Evolutionary conservation across 2,888 invertebrate genomes (phyloP), one percentile per base, ranked within the genome.

Genomic region (Drosophila birchii): DNA sequence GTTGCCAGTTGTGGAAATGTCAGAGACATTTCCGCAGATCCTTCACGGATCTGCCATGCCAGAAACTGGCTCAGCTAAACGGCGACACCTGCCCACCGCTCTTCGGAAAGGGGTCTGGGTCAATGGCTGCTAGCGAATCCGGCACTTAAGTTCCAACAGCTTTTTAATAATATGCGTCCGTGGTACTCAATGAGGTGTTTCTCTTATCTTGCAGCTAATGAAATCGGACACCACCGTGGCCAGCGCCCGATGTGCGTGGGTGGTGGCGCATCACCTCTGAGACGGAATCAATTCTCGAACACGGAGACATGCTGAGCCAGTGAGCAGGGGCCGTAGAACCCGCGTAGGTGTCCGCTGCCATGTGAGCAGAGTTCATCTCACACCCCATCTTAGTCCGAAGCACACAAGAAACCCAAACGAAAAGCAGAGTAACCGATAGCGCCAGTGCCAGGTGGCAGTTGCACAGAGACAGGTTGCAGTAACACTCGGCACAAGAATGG

Each of bases 171-270:
- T 36, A 41, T 29, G 39, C 36, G 18, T 26, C 55, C 44, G 18
- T 41, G 51, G 51, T 43, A 57, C 45, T 59, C 20, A 71, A 38
- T 43, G 38, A 41, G 45, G 61, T 78, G 61, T 76, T 44, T 78
- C 26, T 77, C 68, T 63, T 82, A 61, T 88, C 62, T 83, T 88
- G 73, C 90, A 87, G 87, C 76, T 84, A 77, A 81, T 87, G 76
- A 78, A 81, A 86, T 66, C 75, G 78, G 73, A 86, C 75, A 81
- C 86, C 79, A 78, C 54, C 71, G 61, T 54, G 39, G 41, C 66
- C 70, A 51, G 55, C 55, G 54, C 51, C 45, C 71, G 44, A 51
- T 49, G 78, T 49, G 80, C 78, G 78, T 68, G 67, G 70, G 69
- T 49, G 80, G 81, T 76, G 77, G 73, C 73, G 71, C 66, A 47